A percentile compares a stretch with the other conserved stretches of the same genome.
Evolutionary conservation across 2,113 vertebrate species (phyloP).

Genomic region (Lagopus muta): DNA sequence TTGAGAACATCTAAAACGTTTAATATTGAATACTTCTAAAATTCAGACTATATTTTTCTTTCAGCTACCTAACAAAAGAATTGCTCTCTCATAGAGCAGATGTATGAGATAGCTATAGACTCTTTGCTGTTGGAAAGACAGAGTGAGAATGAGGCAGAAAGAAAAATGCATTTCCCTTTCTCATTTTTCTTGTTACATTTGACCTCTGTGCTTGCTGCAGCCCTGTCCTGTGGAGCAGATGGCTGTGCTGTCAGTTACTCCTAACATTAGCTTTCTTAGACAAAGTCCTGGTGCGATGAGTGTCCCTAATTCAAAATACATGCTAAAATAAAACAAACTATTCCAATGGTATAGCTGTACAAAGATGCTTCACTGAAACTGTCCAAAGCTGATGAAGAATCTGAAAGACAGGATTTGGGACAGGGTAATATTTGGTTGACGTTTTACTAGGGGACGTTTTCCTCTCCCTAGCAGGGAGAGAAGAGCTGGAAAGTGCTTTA

Average conservation of each 20-base stretch:
- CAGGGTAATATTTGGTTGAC: not conserved
- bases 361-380: not conserved
- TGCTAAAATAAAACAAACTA: not conserved
- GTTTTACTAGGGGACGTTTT: not conserved
- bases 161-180: not conserved
- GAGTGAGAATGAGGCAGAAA: not conserved
- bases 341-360: not conserved
- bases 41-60: not conserved
- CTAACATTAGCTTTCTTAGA: not conserved
- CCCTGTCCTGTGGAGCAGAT: not conserved
- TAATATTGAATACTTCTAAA: not conserved
- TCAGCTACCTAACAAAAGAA: not conserved
- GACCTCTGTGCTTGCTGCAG: not conserved
- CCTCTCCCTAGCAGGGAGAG: not conserved
- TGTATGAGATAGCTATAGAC: not conserved
- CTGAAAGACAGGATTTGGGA: not conserved
- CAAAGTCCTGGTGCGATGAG: not conserved
- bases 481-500: not conserved
- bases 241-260: not conserved
- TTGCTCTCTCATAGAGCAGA: not conserved
- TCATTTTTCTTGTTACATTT: not conserved
- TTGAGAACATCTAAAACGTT: not conserved
- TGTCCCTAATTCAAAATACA: not conserved
- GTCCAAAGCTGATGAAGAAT: not conserved
- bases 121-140: not conserved